Evolutionary conservation across 2,888 invertebrate species (phyloP).

Genomic region (Troides helena): DNA sequence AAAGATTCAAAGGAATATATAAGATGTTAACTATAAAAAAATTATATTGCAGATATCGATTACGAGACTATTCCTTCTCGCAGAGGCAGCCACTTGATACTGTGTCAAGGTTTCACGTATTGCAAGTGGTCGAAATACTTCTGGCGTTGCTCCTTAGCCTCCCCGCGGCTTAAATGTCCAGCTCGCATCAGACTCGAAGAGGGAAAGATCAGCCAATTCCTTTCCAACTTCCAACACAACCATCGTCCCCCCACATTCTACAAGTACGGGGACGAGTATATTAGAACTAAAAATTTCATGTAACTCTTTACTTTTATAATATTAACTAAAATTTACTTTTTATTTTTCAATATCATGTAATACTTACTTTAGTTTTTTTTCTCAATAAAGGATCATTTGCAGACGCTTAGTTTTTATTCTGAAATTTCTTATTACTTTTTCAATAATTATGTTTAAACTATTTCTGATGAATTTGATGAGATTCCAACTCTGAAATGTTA

Average conservation of each 20-base stretch:
- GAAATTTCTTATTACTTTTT: too few species aligned
- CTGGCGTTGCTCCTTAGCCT: slow-evolving; percentile 30
- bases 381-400: background rate
- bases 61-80: slow-evolving; percentile 23
- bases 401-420: background rate
- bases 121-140: slow-evolving; percentile 24
- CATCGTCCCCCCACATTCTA: slow-evolving; percentile 17
- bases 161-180: slow-evolving; percentile 14
- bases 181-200: slow-evolving; percentile 23
- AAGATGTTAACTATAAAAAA: background rate
- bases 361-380: background rate
- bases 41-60: slow-evolving; percentile 10
- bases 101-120: slow-evolving; percentile 31
- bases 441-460: too few species aligned
- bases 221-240: slow-evolving; percentile 9
- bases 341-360: background rate
- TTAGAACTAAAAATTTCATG: slow-evolving; percentile 1
- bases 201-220: slow-evolving; percentile 1
- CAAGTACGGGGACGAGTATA: background rate
- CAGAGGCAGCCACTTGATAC: slow-evolving; percentile 17
- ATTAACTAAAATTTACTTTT: background rate
- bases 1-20: background rate
- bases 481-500: too few species aligned
- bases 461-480: too few species aligned
- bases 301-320: background rate